These are phyloP conservation scores for Amphibalanus amphitrite DNA, from an alignment of 1,140 invertebrate genomes.

Conservation along the genomic window DNA sequence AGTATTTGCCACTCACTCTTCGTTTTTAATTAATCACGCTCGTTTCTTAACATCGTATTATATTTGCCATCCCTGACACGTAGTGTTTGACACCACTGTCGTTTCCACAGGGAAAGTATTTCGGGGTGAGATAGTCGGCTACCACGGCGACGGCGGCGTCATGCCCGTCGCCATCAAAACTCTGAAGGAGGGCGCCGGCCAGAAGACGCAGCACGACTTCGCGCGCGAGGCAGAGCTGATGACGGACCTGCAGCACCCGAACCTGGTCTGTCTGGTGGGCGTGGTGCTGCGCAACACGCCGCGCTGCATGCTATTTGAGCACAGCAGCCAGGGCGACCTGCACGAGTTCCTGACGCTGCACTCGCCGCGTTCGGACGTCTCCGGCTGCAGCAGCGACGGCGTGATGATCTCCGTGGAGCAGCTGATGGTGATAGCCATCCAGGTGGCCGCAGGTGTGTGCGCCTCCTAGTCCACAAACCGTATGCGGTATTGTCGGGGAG, in stretches of 20 bases:
- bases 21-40: neutral
- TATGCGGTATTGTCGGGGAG: no score
- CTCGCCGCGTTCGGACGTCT: conserved; percentile 51
- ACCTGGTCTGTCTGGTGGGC: conserved; percentile 86
- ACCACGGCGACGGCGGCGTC: conserved; percentile 24
- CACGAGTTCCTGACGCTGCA: conserved; percentile 84
- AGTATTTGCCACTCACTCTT: neutral
- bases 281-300: conserved; percentile 80
- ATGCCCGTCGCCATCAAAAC: conserved; percentile 85
- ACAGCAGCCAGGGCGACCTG: conserved; percentile 81
- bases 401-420: conserved; percentile 49
- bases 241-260: conserved; percentile 81
- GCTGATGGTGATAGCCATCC: conserved; percentile 61
- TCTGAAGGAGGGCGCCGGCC: conserved; percentile 75
- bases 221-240: conserved; percentile 73
- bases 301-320: conserved; percentile 90
- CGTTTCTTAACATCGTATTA: conserved; percentile 2
- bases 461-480: no score
- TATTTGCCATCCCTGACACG: no score
- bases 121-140: conserved; percentile 68
- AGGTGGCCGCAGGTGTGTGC: conserved; percentile 64
- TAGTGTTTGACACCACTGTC: neutral
- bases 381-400: conserved; percentile 38
- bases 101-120: conserved; percentile 54
- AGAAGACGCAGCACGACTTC: conserved; percentile 81